phyloP scores from a whole-genome alignment of 2,888 invertebrate genomes.

The Trachelus iudaicus region DNA sequence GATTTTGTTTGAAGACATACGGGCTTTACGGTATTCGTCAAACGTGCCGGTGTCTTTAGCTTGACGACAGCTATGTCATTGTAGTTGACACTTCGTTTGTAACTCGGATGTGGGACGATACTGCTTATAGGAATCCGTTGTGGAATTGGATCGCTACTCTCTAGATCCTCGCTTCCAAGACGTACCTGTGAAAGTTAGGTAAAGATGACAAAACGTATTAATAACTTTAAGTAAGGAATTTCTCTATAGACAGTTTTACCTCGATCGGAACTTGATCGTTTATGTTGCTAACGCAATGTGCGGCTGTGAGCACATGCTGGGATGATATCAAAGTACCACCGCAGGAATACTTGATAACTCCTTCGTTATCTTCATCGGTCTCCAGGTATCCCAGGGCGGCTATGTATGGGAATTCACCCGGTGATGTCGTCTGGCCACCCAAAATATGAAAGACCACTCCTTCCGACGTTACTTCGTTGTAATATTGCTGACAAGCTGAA shows the following conservation, averaged over 20 bases:
- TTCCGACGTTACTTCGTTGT: constrained; percentile 36
- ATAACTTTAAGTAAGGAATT: not conserved
- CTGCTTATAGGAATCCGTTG: constrained; percentile 43
- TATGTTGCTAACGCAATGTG: constrained; percentile 55
- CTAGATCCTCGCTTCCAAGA: constrained; percentile 47
- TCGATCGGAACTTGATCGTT: constrained; percentile 43
- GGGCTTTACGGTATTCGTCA: constrained; percentile 42
- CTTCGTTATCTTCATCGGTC: constrained; percentile 16
- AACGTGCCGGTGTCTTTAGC: constrained; percentile 34
- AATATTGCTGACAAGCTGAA: constrained; percentile 51
- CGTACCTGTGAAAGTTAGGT: constrained; percentile 39
- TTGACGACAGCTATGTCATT: constrained; percentile 53
- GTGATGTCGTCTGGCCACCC: constrained; percentile 35
- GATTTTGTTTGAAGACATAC: constrained; percentile 52
- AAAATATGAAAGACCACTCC: constrained; percentile 41
- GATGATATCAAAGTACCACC: constrained; percentile 55
- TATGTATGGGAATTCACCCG: constrained; percentile 42
- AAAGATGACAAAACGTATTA: not conserved
- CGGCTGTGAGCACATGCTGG: constrained; percentile 53
- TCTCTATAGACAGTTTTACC: constrained; percentile 32
- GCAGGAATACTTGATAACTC: constrained; percentile 43
- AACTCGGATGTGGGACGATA: constrained; percentile 47
- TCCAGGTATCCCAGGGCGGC: constrained; percentile 50
- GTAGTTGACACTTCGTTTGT: constrained; percentile 44
- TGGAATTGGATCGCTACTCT: constrained; percentile 18